A percentile compares a stretch with the other conserved stretches of the same genome.
Evolutionary conservation across 2,113 vertebrate species (phyloP).

Genomic region (Sarotherodon lohbergeri): DNA sequence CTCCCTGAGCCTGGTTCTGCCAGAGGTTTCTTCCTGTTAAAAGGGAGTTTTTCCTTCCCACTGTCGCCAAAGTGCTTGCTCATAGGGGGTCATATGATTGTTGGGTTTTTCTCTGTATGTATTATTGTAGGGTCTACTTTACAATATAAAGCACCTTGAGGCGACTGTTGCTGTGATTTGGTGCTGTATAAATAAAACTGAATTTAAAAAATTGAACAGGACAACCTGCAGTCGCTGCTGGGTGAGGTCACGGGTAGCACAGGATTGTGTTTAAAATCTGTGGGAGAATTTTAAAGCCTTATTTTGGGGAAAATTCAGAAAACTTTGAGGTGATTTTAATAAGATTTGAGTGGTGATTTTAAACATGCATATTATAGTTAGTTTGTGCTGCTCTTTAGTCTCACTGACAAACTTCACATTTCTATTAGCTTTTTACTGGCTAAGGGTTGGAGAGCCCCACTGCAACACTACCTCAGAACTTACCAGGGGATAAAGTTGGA

Average conservation of each 20-base stretch:
- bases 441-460: fast-evolving
- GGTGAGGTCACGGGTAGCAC: not conserved
- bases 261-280: not conserved
- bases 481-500: not conserved
- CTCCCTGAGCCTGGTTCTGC: not conserved
- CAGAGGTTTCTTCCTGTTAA: not conserved
- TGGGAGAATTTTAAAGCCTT: not conserved
- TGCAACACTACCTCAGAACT: not conserved
- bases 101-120: fast-evolving
- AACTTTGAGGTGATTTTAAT: fast-evolving
- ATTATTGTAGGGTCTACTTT: fast-evolving
- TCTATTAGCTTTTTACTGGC: not conserved
- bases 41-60: not conserved
- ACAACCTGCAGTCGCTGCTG: not conserved
- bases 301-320: fast-evolving
- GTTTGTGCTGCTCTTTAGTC: not conserved
- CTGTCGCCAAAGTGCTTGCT: fast-evolving
- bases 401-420: not conserved
- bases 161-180: fast-evolving
- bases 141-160: fast-evolving
- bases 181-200: fast-evolving
- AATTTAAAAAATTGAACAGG: not conserved
- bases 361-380: not conserved
- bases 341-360: not conserved
- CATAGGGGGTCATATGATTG: not conserved